Evolutionary conservation across 2,888 invertebrate species (phyloP).

Genomic region (Drosophila nr. perissopoda): DNA sequence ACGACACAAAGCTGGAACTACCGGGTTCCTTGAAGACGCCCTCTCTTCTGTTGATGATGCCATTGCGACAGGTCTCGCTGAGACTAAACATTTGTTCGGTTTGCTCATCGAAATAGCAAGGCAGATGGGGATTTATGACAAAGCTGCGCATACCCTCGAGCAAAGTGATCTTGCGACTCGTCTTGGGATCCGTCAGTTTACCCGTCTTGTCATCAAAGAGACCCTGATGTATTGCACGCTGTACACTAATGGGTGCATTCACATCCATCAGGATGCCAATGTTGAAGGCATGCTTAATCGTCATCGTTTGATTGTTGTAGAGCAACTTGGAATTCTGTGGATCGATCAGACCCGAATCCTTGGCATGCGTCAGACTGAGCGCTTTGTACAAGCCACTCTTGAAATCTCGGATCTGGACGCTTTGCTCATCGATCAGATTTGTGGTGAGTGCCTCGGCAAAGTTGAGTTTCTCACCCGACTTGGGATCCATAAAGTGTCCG

Average conservation of each 20-base stretch:
- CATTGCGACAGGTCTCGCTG: conserved; percentile 92
- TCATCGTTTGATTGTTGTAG: conserved; percentile 88
- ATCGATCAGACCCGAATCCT: conserved; percentile 90
- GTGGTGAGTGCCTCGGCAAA: conserved; percentile 93
- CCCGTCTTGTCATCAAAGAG: conserved; percentile 92
- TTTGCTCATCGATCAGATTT: conserved; percentile 93
- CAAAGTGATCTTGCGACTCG: conserved; percentile 91
- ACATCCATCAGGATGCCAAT: conserved; percentile 92
- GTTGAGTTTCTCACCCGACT: conserved; percentile 91
- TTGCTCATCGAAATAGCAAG: conserved; percentile 92
- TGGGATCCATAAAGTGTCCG: conserved; percentile 93
- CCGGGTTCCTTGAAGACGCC: conserved; percentile 92
- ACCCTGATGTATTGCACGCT: conserved; percentile 94
- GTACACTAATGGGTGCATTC: conserved; percentile 92
- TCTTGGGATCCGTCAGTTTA: conserved; percentile 92
- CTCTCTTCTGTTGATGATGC: conserved; percentile 91
- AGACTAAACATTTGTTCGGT: conserved; percentile 90
- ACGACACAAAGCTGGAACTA: conserved; percentile 88
- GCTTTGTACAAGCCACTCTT: conserved; percentile 91
- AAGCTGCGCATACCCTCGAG: conserved; percentile 93
- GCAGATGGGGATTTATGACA: conserved; percentile 91
- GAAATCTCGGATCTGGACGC: conserved; percentile 92
- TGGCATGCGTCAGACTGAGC: conserved; percentile 91
- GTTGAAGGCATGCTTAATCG: conserved; percentile 91
- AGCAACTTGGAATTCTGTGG: conserved; percentile 88